Conservation (phyloP, 2,888 invertebrate genomes). For the Synanthedon formicaeformis region DNA sequence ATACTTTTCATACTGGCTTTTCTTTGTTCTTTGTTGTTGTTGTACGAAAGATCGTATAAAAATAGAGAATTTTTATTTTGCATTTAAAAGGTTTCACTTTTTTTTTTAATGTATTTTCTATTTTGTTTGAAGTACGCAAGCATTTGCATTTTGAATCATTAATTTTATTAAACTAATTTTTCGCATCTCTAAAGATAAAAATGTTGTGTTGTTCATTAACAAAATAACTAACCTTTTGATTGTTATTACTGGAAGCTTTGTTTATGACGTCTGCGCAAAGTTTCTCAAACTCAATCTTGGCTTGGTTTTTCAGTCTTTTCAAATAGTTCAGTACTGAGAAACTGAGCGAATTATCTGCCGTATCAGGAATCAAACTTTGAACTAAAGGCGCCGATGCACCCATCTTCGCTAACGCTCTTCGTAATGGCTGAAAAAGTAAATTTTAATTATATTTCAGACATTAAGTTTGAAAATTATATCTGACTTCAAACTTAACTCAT, state of each 20-base stretch:
- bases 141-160: too few relatives aligned
- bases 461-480: too few relatives aligned
- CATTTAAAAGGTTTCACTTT: too few relatives aligned
- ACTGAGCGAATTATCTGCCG: slow-evolving; percentile 91
- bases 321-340: slow-evolving; percentile 94
- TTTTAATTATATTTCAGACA: neutral
- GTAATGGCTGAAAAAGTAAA: slow-evolving; percentile 76
- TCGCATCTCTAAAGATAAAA: too few relatives aligned
- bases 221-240: slow-evolving; percentile 52
- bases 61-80: too few relatives aligned
- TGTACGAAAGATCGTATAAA: too few relatives aligned
- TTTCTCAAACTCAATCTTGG: slow-evolving; percentile 90
- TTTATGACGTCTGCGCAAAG: slow-evolving; percentile 84
- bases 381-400: slow-evolving; percentile 86
- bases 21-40: too few relatives aligned
- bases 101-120: too few relatives aligned
- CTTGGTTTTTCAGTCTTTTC: slow-evolving; percentile 95
- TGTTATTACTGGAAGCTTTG: slow-evolving; percentile 66
- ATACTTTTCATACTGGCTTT: too few relatives aligned
- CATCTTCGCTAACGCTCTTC: slow-evolving; percentile 91
- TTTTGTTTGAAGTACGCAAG: too few relatives aligned
- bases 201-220: neutral
- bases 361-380: slow-evolving; percentile 90
- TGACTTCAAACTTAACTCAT: too few relatives aligned
- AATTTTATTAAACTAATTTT: too few relatives aligned